These are phyloP conservation scores for Callipepla squamata DNA, from an alignment of 2,113 vertebrate genomes.

Conservation along the genomic window DNA sequence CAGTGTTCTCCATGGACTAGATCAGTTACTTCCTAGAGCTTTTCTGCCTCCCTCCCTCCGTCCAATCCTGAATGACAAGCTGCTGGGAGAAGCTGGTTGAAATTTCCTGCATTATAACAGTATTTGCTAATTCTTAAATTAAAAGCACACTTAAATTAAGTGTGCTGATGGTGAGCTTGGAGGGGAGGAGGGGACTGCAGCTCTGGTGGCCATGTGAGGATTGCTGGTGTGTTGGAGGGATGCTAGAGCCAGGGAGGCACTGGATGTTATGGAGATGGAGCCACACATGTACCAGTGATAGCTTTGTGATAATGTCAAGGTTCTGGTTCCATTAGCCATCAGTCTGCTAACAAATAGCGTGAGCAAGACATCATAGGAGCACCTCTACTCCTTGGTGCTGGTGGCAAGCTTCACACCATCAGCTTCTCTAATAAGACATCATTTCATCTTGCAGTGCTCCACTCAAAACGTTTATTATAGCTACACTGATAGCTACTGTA, in stretches of 20 bases:
- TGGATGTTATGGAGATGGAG: neutral
- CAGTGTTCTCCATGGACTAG: neutral
- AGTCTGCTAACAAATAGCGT: constrained; percentile 42
- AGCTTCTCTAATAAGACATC: constrained; percentile 47
- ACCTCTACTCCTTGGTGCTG: constrained; percentile 38
- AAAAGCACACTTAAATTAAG: neutral
- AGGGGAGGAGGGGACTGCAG: neutral
- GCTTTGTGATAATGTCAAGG: constrained; percentile 23
- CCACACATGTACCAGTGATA: neutral
- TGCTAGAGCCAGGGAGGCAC: neutral
- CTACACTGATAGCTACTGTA: neutral
- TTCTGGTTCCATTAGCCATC: neutral
- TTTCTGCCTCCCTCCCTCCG: neutral
- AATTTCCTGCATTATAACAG: neutral
- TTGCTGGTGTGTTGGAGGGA: neutral
- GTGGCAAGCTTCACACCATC: constrained; percentile 62
- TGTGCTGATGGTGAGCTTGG: neutral
- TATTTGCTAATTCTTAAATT: neutral
- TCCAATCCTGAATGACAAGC: neutral
- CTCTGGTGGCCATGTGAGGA: neutral
- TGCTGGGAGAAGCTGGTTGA: neutral
- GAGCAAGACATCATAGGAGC: constrained; percentile 46
- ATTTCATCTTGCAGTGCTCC: neutral
- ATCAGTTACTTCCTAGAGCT: neutral
- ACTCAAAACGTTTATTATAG: constrained; percentile 50